Base-by-base conservation (phyloP, 2,888 invertebrate genomes). In the Choreutis nemorana region DNA sequence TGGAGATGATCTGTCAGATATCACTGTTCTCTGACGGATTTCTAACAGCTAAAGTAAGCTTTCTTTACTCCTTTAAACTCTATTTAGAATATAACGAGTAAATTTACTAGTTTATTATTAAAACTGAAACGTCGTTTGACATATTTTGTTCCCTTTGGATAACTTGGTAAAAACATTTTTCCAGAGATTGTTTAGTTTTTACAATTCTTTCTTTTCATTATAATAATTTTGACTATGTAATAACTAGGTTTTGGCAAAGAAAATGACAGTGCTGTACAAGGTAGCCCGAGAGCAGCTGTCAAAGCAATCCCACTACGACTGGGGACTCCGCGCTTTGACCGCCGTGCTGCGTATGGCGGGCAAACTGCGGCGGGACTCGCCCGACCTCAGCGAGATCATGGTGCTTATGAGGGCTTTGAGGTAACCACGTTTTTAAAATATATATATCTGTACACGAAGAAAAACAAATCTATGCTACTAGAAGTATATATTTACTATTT, bases 11-110 rank as follows among this genome's bases (percentile, higher is more conserved):
- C 46, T 96, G 95, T 58, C 84, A 90, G 54, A 94, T 96, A 45
- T 94, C 94, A 34, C 72, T 96, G 14, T 94, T 94, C 62, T 93
- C 94, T 5, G 94, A 95, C 57, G 96, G 96, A 4, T 96, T 96
- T 60, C 72, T 93, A 1, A 85, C 90, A 23, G 94, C 95, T 1
- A 95, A 94, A 81, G 89, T 90, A 44, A 39, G 13, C 28, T 25
- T 6, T n/a, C n/a, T n/a, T n/a, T n/a, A n/a, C n/a, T n/a, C n/a
- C n/a, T n/a, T n/a, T n/a, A n/a, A n/a, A n/a, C n/a, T 9, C 16
- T 18, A n/a, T n/a, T n/a, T n/a, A n/a, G 20, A 7, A 18, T 18
- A 7, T 18, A 18, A 18, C n/a, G n/a, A n/a, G n/a, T n/a, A n/a
- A n/a, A n/a, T n/a, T n/a, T n/a, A n/a, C n/a, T n/a, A n/a, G n/a